Base-by-base conservation (phyloP, 92 coral and sea anemone genomes). In the Hydrozoanthus gracilis region DNA sequence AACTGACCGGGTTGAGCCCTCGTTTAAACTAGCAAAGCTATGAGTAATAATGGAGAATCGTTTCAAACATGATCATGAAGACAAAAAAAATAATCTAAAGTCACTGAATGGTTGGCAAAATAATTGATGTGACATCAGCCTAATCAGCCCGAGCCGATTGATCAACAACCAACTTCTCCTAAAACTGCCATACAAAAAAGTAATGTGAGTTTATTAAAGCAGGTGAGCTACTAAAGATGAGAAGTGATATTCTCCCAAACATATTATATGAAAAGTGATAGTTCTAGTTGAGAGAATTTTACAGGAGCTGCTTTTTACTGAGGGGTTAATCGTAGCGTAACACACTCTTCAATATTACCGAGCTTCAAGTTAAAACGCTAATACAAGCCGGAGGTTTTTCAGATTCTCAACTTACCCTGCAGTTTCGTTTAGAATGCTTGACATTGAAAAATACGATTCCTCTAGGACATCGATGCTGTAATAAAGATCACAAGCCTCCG, bases 381-480 rank as follows among this genome's bases (percentile, higher is more conserved):
- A 58, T 11, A 58, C 13, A 54, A 13, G 13, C 60, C 60, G 9
- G 15, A 58, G 15, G 9, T 6, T 18, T 15, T 6, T 14, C 54
- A 49, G 8, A 4, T 39, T 4, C 39, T 44, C 4, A 11, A 83
- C 95, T 79, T 80, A 94, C 98, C 98, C 98, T 6, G 98, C 98
- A 18, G 95, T 92, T 83, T 94, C 98, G 69, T 92, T 92, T 20
- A 94, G 90, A 17, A 92, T 92, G 84, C 86, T 92, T 80, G 95
- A 71, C 61, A 94, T 78, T 2, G 98, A 94, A 67, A 88, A 84
- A 73, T 92, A 94, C 3, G 88, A 88, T 15, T 94, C 95, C 78
- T 94, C 98, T 20, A 76, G 65, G 12, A 84, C 17, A 77, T 94
- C 95, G 10, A 51, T 72, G 77, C 95, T 94, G 82, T 75, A 88